These are phyloP conservation scores for Globia sparganii DNA, from an alignment of 2,888 invertebrate genomes.

Conservation along the genomic window DNA sequence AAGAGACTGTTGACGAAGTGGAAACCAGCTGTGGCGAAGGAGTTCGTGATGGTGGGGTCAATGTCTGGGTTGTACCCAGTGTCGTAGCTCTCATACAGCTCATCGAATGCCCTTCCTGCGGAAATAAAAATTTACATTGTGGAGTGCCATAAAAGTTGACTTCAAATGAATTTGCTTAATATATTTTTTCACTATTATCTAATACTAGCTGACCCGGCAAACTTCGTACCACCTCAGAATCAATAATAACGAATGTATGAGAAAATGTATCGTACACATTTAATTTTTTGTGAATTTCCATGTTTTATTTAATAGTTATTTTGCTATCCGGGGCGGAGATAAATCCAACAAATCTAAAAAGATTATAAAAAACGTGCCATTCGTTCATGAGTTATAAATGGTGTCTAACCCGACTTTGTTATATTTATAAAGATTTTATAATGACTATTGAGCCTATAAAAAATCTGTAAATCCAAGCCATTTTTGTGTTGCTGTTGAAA, in stretches of 20 bases:
- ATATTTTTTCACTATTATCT: background rate
- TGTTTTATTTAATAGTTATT: too few species aligned
- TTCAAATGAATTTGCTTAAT: background rate
- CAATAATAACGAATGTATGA: too few species aligned
- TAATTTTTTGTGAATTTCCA: too few species aligned
- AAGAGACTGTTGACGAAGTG: slow-evolving; percentile 93
- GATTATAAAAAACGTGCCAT: too few species aligned
- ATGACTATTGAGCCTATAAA: background rate
- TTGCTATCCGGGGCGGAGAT: too few species aligned
- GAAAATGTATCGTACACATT: too few species aligned
- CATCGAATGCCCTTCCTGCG: slow-evolving; percentile 81
- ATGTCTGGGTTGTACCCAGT: slow-evolving; percentile 89
- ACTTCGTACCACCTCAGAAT: too few species aligned
- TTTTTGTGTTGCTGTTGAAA: background rate
- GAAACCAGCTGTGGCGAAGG: slow-evolving; percentile 94
- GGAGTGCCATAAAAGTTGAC: background rate
- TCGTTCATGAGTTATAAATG: too few species aligned
- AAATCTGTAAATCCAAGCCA: background rate
- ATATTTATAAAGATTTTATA: too few species aligned
- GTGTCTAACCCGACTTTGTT: too few species aligned
- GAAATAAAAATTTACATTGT: slow-evolving; percentile 3
- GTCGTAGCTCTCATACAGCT: slow-evolving; percentile 88
- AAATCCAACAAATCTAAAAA: too few species aligned
- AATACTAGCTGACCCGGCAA: too few species aligned
- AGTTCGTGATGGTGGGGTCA: slow-evolving; percentile 93